Conservation (phyloP, 2,113 vertebrate species). For the Sapajus apella region DNA sequence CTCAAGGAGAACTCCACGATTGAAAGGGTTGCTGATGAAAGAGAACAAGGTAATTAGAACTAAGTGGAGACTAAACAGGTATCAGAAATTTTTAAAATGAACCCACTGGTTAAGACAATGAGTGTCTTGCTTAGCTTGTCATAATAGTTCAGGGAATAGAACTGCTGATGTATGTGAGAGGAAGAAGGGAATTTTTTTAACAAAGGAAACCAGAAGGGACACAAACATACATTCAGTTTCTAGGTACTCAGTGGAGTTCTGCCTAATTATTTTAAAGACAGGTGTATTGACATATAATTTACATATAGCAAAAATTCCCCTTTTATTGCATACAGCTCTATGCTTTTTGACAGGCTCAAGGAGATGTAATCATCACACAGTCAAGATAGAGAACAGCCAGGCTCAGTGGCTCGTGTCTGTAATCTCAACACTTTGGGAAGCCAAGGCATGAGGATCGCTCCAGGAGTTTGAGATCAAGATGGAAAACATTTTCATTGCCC, state of each 20-base stretch:
- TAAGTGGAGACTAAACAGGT: background rate
- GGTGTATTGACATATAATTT: background rate
- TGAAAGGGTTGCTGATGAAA: background rate
- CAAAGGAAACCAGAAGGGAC: slow-evolving; percentile 11
- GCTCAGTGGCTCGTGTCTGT: too few relatives aligned
- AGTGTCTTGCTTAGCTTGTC: background rate
- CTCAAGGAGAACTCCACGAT: background rate
- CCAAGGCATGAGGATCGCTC: too few relatives aligned
- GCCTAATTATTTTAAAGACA: background rate
- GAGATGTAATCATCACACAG: background rate
- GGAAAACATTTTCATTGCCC: background rate
- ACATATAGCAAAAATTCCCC: background rate
- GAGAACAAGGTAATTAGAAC: background rate
- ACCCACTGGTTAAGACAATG: background rate
- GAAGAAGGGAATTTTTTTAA: background rate
- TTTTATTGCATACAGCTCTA: background rate
- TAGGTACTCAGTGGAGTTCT: background rate
- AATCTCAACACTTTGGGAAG: too few relatives aligned
- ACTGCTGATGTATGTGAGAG: background rate
- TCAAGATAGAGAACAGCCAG: too few relatives aligned
- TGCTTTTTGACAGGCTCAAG: background rate
- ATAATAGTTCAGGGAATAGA: background rate
- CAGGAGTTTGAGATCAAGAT: background rate
- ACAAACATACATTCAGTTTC: background rate
- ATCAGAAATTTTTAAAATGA: background rate